phyloP scores from a whole-genome alignment of 1,140 invertebrate genomes.

The Frieseomelitta varia region DNA sequence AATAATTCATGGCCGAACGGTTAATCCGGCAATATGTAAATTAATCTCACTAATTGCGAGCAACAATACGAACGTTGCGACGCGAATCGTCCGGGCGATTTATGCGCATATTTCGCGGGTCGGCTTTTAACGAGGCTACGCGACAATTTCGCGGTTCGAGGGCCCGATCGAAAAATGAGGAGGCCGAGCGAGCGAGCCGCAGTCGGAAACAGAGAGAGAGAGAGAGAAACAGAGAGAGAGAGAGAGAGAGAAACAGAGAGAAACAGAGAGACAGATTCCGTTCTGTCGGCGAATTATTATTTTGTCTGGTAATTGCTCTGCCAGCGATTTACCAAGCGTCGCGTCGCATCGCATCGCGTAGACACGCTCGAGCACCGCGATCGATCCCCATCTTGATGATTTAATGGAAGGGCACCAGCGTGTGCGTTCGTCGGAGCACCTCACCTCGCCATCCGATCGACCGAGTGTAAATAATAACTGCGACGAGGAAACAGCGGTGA shows the following conservation, averaged over 20 bases:
- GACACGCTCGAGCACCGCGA: constrained; percentile 10
- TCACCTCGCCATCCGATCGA: background rate
- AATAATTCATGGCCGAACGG: constrained; percentile 77
- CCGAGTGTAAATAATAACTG: constrained; percentile 10
- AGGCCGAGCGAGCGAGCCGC: background rate
- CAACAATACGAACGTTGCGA: constrained; percentile 69
- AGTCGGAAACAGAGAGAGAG: background rate
- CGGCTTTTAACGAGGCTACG: constrained; percentile 53
- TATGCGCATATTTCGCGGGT: constrained; percentile 61
- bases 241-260: background rate
- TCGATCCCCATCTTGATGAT: constrained; percentile 19
- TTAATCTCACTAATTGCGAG: constrained; percentile 75
- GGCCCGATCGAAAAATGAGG: constrained; percentile 24
- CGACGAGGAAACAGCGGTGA: background rate
- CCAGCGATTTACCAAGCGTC: background rate
- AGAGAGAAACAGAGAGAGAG: background rate
- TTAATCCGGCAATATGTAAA: constrained; percentile 77
- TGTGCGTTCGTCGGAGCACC: background rate
- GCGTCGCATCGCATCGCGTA: background rate
- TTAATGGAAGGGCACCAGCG: background rate
- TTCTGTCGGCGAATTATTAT: constrained; percentile 16
- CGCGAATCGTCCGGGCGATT: constrained; percentile 53
- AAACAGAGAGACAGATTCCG: background rate
- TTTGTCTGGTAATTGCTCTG: constrained; percentile 15
- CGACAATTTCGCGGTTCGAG: constrained; percentile 46